A percentile compares a stretch with the other conserved stretches of the same genome.
phyloP scores from a whole-genome alignment of 2,888 invertebrate species.

The Elysia crispata region DNA sequence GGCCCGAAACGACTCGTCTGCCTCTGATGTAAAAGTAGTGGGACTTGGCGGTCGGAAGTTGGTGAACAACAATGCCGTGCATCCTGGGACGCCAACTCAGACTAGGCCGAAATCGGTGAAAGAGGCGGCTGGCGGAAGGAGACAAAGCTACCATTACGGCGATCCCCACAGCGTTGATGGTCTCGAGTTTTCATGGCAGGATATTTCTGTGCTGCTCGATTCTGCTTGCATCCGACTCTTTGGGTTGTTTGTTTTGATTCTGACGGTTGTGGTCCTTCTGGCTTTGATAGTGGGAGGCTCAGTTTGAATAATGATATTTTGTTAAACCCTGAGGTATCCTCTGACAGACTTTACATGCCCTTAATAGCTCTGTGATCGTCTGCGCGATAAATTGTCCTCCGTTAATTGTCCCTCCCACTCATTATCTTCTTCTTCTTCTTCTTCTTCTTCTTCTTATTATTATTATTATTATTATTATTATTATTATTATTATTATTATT shows the following conservation, averaged over 20 bases:
- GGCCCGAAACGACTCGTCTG: neutral
- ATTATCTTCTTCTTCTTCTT: too few species aligned
- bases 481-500: too few species aligned
- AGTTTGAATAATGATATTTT: too few species aligned
- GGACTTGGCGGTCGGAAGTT: neutral
- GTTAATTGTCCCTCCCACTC: too few species aligned
- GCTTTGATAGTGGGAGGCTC: slow-evolving; percentile 39
- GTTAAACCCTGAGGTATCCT: too few species aligned
- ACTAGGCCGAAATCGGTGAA: too few species aligned
- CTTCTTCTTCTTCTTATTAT: too few species aligned
- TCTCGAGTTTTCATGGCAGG: slow-evolving; percentile 40
- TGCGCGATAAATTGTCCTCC: too few species aligned
- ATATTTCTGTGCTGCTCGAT: slow-evolving; percentile 39
- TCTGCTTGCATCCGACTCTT: slow-evolving; percentile 34
- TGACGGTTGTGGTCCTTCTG: slow-evolving; percentile 40
- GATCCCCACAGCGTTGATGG: neutral
- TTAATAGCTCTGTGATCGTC: too few species aligned
- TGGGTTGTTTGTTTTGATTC: slow-evolving; percentile 26
- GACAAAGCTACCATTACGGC: neutral
- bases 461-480: too few species aligned
- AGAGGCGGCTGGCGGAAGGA: neutral
- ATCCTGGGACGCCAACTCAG: neutral
- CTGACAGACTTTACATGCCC: too few species aligned
- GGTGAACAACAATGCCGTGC: neutral
- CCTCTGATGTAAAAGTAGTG: neutral